Evolutionary conservation across 2,888 invertebrate species (phyloP), one percentile per base, ranked within the genome.

Genomic region (Sipha maydis): DNA sequence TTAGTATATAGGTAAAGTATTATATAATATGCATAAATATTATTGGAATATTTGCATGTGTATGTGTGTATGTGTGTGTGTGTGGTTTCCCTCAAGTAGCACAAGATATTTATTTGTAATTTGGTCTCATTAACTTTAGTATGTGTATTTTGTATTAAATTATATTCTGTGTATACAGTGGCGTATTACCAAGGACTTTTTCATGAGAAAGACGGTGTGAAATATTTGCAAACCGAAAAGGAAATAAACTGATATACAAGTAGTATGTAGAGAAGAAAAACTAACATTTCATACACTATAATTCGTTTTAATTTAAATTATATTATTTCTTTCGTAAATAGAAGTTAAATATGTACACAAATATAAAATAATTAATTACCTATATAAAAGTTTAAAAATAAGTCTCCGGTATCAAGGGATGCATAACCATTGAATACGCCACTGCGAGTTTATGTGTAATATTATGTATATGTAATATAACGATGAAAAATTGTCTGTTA

Each of bases 51-150:
- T 34, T 38, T 11, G 31, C 31, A 31, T 28, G 31, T 71, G 28
- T 71, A 25, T 61, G 25, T 61, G 61, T 61, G 61, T 61, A 9
- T 61, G 25, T 21, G 21, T 48, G 21, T 56, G 21, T 56, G 31
- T 71, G 71, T 71, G 17, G 17, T 28, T 71, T 31, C 79, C 78
- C 56, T 25, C 21, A 38, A 80, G 80, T 38, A 67, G 80, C 21
- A 61, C 34, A 17, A 38, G 17, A 56, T 34, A 79, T 79, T 34
- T 21, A 61, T 80, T 61, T 80, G 17, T 80, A 67, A 38, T 80
- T 80, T 80, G 38, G 61, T 56, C 80, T 80, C 80, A n/a, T 80
- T 19, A 67, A 78, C 31, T 28, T 56, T 3, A 19, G 25, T 25
- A 48, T 54, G 77, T 78, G 41, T 76, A 5, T 76, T 48, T 48